These are phyloP conservation scores for Cremastobaeus sp. DNA, from an alignment of 2,888 invertebrate genomes.

Conservation along the genomic window DNA sequence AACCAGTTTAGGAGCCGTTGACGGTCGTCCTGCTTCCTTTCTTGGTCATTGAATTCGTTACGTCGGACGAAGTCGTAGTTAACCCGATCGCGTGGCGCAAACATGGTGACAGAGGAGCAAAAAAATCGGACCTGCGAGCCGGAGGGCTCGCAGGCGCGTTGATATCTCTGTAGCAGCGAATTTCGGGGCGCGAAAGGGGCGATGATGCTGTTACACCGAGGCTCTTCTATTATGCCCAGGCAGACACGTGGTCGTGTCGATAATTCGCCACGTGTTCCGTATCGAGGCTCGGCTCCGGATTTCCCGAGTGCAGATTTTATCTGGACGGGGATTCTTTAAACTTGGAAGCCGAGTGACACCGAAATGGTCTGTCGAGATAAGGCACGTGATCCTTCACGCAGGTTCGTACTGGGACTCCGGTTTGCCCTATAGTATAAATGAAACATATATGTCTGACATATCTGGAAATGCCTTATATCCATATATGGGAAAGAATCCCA, in stretches of 20 bases:
- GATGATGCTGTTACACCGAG: constrained; percentile 45
- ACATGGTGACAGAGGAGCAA: background rate
- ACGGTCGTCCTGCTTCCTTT: constrained; percentile 48
- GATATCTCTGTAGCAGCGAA: constrained; percentile 46
- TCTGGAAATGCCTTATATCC: no score
- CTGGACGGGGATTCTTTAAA: constrained; percentile 49
- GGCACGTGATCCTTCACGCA: constrained; percentile 21
- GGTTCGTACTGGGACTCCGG: no score
- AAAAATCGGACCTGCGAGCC: constrained; percentile 31
- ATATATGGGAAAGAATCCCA: no score
- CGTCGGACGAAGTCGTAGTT: constrained; percentile 39
- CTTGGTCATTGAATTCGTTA: constrained; percentile 50
- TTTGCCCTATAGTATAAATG: no score
- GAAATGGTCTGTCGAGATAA: constrained; percentile 30
- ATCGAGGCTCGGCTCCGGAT: constrained; percentile 16
- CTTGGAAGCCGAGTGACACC: constrained; percentile 27
- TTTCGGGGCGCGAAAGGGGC: constrained; percentile 50
- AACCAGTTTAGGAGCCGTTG: constrained; percentile 49
- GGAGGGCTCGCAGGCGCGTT: constrained; percentile 39
- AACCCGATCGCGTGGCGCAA: constrained; percentile 48
- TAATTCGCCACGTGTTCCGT: constrained; percentile 45
- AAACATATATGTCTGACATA: no score
- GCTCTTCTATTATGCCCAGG: constrained; percentile 15
- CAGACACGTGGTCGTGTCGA: constrained; percentile 24
- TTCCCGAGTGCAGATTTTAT: constrained; percentile 50